Evolutionary conservation across 2,797 vertebrate genomes (phyloP).

Genomic region (Gambelia wislizenii): DNA sequence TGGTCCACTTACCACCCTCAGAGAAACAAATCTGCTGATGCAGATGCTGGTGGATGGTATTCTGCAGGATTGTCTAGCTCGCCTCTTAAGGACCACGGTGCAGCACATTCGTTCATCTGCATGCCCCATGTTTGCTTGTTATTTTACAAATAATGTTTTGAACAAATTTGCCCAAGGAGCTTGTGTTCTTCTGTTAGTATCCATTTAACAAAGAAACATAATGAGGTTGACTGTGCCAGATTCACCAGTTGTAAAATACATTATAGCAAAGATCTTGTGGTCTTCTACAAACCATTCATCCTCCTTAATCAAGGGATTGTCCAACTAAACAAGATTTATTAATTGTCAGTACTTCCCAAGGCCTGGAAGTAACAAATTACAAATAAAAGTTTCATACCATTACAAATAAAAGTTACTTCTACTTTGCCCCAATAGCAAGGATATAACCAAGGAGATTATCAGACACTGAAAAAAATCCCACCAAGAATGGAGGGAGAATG

Average conservation of each 20-base stretch:
- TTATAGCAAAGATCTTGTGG: background rate
- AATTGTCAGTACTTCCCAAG: background rate
- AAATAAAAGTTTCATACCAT: too few relatives aligned
- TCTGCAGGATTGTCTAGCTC: background rate
- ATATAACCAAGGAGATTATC: too few relatives aligned
- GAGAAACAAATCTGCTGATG: background rate
- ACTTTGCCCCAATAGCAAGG: too few relatives aligned
- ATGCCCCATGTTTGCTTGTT: background rate
- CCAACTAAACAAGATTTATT: background rate
- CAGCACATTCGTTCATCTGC: background rate
- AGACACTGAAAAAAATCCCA: too few relatives aligned
- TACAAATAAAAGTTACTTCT: too few relatives aligned
- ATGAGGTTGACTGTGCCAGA: too few relatives aligned
- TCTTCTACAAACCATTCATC: background rate
- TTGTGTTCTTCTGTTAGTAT: background rate
- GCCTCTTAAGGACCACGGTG: background rate
- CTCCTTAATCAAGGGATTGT: background rate
- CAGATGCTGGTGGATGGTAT: background rate
- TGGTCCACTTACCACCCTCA: background rate
- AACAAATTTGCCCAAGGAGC: background rate
- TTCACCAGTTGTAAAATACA: background rate
- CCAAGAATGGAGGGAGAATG: too few relatives aligned
- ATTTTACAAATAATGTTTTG: background rate
- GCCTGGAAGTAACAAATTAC: too few relatives aligned
- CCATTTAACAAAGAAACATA: background rate